Base-by-base conservation (phyloP, 2,113 vertebrate genomes). In the Psittacara wagleri region DNA sequence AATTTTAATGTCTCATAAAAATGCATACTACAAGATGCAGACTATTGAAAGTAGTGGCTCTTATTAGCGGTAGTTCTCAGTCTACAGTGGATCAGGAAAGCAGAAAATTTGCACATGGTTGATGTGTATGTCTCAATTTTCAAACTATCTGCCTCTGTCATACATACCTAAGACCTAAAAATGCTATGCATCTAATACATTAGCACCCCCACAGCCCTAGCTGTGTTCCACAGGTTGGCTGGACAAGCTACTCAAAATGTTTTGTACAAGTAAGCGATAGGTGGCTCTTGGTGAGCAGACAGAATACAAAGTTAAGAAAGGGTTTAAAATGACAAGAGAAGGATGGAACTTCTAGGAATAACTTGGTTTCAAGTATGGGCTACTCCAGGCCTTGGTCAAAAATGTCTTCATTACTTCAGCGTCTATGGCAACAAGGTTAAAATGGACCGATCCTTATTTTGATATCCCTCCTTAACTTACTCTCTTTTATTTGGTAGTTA, bases 171-270 rank as follows among this genome's bases (percentile, higher is more conserved):
- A 48, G 6, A 86, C 37, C 17, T 28, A 28, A 61, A 85, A 86
- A 27, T 17, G 6, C 37, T 63, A 12, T 63, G 29, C 9, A 35
- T 37, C 16, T 62, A 48, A 18, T 44, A 31, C 7, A 44, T 5
- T 27, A 86, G 33, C 25, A 25, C 4, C 2, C 9, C 4, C 7
- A 2, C 6, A 4, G 6, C 12, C 6, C 33, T 13, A 41, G 19
- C 24, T n/a, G 22, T 52, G 43, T 37, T 23, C 27, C 49, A 39
- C 43, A 68, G 28, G 28, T 12, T 83, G 33, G 23, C 41, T 52
- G 55, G 69, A 78, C 17, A 63, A 91, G 44, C 33, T 25, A 46
- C 17, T 37, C 31, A 48, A n/a, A 92, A 85, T 33, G 37, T 44
- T 87, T 85, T 51, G 11, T 11, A 0, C 44, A 51, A 82, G 12